phyloP scores from a whole-genome alignment of 2,797 vertebrate species.

The Oryzias sinensis region DNA sequence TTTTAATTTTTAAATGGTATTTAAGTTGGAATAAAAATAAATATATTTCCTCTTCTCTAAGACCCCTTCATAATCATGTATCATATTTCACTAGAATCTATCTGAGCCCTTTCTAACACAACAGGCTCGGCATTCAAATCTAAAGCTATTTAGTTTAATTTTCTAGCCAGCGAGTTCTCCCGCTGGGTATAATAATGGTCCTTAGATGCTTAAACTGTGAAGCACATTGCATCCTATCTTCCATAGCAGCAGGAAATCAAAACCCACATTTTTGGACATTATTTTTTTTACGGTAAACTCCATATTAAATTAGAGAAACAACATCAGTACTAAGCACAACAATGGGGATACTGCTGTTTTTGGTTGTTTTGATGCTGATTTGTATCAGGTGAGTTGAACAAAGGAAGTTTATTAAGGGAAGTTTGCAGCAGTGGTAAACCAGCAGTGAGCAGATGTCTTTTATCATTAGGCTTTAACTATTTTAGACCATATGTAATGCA shows the following conservation, averaged over 20 bases:
- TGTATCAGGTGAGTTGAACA: no score
- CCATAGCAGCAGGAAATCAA: background rate
- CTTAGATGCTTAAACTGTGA: background rate
- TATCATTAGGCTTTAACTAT: no score
- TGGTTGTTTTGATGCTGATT: background rate
- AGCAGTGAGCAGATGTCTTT: no score
- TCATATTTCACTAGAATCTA: background rate
- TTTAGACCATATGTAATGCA: no score
- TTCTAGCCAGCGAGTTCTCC: background rate
- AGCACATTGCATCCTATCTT: background rate
- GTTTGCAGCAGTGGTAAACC: no score
- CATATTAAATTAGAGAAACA: background rate
- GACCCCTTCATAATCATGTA: background rate
- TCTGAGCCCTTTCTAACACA: background rate
- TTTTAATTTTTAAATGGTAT: no score
- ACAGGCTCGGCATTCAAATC: background rate
- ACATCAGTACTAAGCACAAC: background rate
- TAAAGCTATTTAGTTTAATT: constrained; percentile 2
- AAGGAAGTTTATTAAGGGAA: no score
- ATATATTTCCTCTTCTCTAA: no score
- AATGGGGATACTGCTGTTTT: background rate
- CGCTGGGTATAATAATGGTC: background rate
- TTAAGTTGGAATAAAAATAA: no score
- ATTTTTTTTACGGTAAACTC: background rate
- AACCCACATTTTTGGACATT: background rate